These are phyloP conservation scores for Rhodinocichla rosea DNA, from an alignment of 2,113 vertebrate genomes.

Conservation along the genomic window DNA sequence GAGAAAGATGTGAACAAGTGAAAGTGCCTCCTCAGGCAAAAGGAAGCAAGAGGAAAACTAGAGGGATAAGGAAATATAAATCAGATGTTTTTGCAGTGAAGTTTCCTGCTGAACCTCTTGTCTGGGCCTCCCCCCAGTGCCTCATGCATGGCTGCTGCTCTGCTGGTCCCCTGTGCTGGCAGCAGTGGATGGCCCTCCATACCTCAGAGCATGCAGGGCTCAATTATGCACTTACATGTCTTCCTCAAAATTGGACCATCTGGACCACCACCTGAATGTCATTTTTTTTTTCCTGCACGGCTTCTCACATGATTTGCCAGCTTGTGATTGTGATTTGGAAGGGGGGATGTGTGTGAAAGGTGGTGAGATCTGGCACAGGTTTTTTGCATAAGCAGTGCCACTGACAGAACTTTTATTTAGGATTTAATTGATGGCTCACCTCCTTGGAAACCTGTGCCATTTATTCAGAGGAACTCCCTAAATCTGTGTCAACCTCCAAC, in stretches of 20 bases:
- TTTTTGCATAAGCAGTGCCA: background rate
- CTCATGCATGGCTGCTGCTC: background rate
- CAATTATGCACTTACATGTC: conserved; percentile 18
- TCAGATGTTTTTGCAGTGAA: background rate
- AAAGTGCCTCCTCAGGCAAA: background rate
- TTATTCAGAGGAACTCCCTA: background rate
- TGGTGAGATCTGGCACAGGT: conserved; percentile 35
- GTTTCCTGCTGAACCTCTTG: background rate
- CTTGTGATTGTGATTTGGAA: conserved; percentile 43
- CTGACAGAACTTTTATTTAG: conserved; percentile 16
- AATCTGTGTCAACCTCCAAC: background rate
- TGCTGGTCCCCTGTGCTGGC: background rate
- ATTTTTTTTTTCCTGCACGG: conserved; percentile 47
- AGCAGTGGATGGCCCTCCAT: conserved; percentile 51
- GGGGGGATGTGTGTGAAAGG: background rate
- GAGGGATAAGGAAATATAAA: background rate
- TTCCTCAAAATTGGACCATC: conserved; percentile 70
- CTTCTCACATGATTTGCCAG: conserved; percentile 54
- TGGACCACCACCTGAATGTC: conserved; percentile 72
- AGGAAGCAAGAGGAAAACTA: background rate
- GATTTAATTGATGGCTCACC: background rate
- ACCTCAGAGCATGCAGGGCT: conserved; percentile 21
- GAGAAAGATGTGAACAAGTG: background rate
- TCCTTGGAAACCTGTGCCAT: background rate
- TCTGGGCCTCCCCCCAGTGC: background rate